A percentile compares a stretch with the other conserved stretches of the same genome.
phyloP scores from a whole-genome alignment of 2,888 invertebrate genomes.

The Dendrolimus pini region DNA sequence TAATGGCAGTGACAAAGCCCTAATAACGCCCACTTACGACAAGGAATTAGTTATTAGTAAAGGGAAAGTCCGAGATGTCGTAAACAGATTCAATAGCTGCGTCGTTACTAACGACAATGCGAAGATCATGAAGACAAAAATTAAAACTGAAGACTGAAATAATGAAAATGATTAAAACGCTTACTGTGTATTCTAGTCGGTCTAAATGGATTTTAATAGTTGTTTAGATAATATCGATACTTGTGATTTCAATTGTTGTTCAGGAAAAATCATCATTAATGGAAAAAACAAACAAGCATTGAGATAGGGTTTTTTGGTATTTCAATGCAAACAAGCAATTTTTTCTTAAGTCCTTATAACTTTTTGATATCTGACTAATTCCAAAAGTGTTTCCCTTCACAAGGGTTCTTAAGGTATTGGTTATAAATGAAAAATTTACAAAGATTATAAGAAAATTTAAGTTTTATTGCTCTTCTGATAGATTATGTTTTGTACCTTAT shows the following conservation, averaged over 20 bases:
- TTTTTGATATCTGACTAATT: too few species aligned
- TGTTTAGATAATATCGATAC: constrained; percentile 2
- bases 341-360: too few species aligned
- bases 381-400: too few species aligned
- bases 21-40: constrained; percentile 62
- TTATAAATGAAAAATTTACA: not conserved
- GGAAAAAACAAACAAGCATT: too few species aligned
- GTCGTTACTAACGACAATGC: constrained; percentile 27
- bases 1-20: constrained; percentile 49
- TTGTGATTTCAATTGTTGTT: not conserved
- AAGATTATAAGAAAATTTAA: too few species aligned
- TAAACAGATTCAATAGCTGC: constrained; percentile 59
- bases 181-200: constrained; percentile 17
- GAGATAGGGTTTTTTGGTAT: too few species aligned
- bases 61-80: constrained; percentile 68
- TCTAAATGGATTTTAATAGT: constrained; percentile 30
- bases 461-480: too few species aligned
- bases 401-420: not conserved
- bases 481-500: too few species aligned
- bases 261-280: too few species aligned
- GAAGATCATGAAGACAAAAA: constrained; percentile 31
- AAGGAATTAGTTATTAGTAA: constrained; percentile 65
- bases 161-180: constrained; percentile 9
- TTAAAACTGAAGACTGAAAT: constrained; percentile 44
- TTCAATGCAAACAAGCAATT: too few species aligned